Base-by-base conservation (phyloP, 2,113 vertebrate species). In the Axis porcinus region DNA sequence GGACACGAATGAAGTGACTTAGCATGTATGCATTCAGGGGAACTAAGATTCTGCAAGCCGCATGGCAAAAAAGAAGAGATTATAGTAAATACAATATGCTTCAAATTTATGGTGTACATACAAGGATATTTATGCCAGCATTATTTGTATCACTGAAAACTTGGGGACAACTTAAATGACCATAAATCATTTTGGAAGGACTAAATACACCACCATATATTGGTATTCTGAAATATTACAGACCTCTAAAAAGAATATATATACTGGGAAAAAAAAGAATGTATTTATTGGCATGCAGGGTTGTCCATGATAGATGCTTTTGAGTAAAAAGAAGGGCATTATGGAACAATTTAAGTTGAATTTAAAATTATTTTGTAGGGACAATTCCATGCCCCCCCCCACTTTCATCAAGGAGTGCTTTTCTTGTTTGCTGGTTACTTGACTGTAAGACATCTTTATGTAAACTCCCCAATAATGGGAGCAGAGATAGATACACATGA, bases 311-410 rank as follows among this genome's bases (percentile, higher is more conserved):
- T 17, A 91, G 8, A 91, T 55, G 86, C 95, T 83, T 91, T 27
- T 87, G 25, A 88, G 3, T 79, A 52, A 60, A 54, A 94, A 91
- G 62, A 93, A 95, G 28, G 40, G 78, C 30, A 7, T 62, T 87
- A 45, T 6, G 76, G 82, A 58, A 79, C 1, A 57, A 70, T 86
- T 74, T 74, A 25, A 74, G 67, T 36, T 74, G 21, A 78, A 90
- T 87, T 97, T 92, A 47, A 90, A 93, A n/a, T 78, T 91, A 89
- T 97, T 86, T 84, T 60, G 79, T 33, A 30, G 67, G 47, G 21
- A 9, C 27, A 67, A 28, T 43, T 94, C 70, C 36, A 7, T 45
- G 2, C 36, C 25, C 5, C 15, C 5, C 15, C 28, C 33, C 23
- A 27, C 50, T 95, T 47, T 55, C 50, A 19, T 67, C 23, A 79